phyloP scores from a whole-genome alignment of 2,113 vertebrate species.

The Hemibagrus wyckioides region DNA sequence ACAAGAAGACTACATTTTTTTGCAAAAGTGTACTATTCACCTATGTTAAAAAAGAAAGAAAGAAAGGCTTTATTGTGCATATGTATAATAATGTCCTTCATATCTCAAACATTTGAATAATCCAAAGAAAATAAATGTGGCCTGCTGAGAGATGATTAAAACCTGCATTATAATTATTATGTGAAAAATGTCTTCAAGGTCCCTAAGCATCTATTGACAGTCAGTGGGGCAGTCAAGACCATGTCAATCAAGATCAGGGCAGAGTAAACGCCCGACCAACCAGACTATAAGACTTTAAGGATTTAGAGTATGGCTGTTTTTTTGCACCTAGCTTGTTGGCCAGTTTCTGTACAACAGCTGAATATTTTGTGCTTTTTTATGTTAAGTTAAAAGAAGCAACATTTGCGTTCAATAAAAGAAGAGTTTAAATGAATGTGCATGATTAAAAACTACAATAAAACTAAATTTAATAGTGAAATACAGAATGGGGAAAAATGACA shows the following conservation, averaged over 20 bases:
- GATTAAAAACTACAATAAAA: background rate
- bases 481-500: background rate
- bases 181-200: background rate
- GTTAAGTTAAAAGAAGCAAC: background rate
- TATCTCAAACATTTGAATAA: too few relatives aligned
- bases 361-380: background rate
- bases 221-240: background rate
- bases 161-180: background rate
- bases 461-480: background rate
- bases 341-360: background rate
- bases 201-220: background rate
- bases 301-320: background rate
- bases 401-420: background rate
- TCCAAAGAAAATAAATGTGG: background rate
- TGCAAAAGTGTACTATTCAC: background rate
- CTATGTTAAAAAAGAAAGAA: too few relatives aligned
- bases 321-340: background rate
- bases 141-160: slow-evolving; percentile 11
- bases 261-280: background rate
- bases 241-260: background rate
- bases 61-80: background rate
- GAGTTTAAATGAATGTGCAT: background rate
- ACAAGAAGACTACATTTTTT: background rate
- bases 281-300: background rate
- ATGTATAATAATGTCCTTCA: background rate